Conservation (phyloP, 2,888 invertebrate genomes). For the Ashinkailepas kermadecensis region DNA sequence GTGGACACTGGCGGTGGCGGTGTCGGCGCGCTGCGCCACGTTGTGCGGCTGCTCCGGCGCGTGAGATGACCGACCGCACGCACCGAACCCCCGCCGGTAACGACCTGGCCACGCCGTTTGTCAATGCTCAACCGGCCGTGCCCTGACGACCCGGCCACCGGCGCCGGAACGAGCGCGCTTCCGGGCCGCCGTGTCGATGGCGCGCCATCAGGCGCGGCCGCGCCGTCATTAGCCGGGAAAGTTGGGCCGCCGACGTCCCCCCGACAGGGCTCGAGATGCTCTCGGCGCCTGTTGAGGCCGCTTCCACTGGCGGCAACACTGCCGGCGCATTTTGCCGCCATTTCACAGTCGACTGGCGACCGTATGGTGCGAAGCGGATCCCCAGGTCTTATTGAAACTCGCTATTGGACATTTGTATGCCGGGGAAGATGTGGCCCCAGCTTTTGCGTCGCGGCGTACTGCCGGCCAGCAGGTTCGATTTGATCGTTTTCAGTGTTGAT, state of each 20-base stretch:
- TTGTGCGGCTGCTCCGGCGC: neutral
- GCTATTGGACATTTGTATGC: no score
- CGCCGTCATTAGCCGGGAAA: neutral
- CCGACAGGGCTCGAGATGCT: neutral
- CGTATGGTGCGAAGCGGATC: neutral
- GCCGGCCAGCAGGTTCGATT: no score
- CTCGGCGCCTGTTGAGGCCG: neutral
- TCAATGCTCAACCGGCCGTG: neutral
- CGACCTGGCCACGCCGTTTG: neutral
- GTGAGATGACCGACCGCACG: neutral
- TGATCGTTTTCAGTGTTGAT: no score
- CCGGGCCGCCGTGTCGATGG: neutral
- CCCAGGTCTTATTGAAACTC: neutral
- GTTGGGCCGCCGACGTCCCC: neutral
- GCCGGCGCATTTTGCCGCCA: neutral
- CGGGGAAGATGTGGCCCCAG: no score
- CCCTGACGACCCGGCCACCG: neutral
- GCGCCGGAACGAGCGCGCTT: neutral
- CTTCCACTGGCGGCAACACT: neutral
- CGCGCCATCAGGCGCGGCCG: neutral
- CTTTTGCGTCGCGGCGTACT: no score
- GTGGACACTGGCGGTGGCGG: neutral
- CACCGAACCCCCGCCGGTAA: neutral
- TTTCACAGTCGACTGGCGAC: neutral
- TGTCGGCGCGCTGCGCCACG: neutral